Percentiles rank a stretch among this genome's conserved stretches.
These are phyloP conservation scores for Phalacrocorax carbo DNA, from an alignment of 2,113 vertebrate genomes.

Conservation along the genomic window DNA sequence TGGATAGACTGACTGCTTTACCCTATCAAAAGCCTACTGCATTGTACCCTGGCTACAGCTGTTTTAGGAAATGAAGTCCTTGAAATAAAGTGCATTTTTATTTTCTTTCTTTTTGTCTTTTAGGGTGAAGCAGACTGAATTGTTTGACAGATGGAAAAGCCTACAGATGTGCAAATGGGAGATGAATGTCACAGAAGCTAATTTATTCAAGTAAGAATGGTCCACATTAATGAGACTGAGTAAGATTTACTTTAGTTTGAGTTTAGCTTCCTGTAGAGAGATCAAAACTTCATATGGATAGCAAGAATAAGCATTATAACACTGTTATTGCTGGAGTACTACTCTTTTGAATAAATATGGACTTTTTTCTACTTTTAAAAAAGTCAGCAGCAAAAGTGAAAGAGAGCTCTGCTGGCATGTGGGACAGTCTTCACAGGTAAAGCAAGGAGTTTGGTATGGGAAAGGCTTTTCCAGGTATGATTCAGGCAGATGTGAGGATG, in stretches of 20 bases:
- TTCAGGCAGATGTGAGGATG: neutral
- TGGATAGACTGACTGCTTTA: neutral
- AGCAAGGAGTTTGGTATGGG: neutral
- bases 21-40: neutral
- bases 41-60: neutral
- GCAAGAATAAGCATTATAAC: neutral
- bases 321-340: neutral
- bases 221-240: neutral
- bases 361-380: neutral
- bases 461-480: neutral
- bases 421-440: neutral
- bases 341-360: neutral
- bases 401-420: neutral
- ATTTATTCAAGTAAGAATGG: constrained; percentile 88
- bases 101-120: neutral
- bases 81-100: neutral
- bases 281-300: neutral
- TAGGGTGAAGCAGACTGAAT: constrained; percentile 95
- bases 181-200: constrained; percentile 88
- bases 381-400: neutral
- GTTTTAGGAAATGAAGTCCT: neutral
- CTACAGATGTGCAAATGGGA: constrained; percentile 95
- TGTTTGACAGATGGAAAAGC: constrained; percentile 95
- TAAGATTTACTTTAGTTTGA: neutral
- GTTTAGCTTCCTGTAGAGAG: neutral